Evolutionary conservation across 2,113 vertebrate species (phyloP).

Genomic region (Otus sunia): DNA sequence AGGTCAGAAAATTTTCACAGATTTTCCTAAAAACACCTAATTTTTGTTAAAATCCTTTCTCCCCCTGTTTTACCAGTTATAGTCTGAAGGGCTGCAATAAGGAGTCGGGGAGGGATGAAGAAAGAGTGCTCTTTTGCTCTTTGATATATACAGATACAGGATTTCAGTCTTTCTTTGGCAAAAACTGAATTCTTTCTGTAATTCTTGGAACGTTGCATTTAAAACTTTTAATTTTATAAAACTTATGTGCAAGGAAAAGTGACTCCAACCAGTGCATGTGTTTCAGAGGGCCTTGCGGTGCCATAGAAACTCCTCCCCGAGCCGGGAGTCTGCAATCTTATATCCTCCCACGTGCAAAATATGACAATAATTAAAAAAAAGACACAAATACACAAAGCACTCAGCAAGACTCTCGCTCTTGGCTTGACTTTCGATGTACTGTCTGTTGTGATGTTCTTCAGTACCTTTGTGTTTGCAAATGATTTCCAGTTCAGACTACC

Average conservation of each 20-base stretch:
- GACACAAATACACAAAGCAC: background rate
- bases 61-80: background rate
- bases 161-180: background rate
- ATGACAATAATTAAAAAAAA: background rate
- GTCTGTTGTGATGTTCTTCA: slow-evolving; percentile 17
- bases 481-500: slow-evolving; percentile 41
- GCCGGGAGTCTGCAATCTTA: background rate
- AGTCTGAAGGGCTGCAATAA: background rate
- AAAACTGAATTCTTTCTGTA: background rate
- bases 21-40: background rate
- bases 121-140: background rate
- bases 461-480: slow-evolving; percentile 51
- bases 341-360: background rate
- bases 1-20: background rate
- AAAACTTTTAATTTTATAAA: background rate
- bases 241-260: background rate
- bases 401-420: background rate
- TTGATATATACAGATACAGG: background rate
- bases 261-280: background rate
- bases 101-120: background rate
- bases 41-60: background rate
- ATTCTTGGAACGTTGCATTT: background rate
- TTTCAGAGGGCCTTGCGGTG: background rate
- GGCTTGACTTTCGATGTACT: slow-evolving; percentile 6
- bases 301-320: background rate